Percentiles rank a stretch among this genome's conserved stretches.
These are phyloP conservation scores for Schizothorax lantsangensis DNA, from an alignment of 2,797 vertebrate genomes.

Conservation along the genomic window DNA sequence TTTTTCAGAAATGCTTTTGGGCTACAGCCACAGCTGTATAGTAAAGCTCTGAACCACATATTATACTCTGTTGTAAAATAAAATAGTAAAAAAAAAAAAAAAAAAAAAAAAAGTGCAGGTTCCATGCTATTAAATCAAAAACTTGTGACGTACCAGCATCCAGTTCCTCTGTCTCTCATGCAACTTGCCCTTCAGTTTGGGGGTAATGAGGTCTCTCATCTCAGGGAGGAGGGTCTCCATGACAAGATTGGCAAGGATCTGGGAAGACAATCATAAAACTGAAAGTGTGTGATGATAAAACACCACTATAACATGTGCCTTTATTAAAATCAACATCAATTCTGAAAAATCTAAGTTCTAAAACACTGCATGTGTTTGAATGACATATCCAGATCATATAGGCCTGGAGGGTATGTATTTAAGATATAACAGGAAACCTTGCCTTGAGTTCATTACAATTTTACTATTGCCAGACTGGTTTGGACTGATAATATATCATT, in stretches of 20 bases:
- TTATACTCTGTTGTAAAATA: background rate
- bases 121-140: background rate
- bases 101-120: background rate
- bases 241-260: conserved; percentile 95
- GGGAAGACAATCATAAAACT: background rate
- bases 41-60: background rate
- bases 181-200: conserved; percentile 89
- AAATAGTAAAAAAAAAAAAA: background rate
- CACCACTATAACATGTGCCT: background rate
- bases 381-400: background rate
- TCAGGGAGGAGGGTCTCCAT: conserved; percentile 91
- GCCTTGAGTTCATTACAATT: conserved; percentile 5
- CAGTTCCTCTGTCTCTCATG: conserved; percentile 88
- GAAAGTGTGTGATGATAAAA: background rate
- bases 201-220: conserved; percentile 84
- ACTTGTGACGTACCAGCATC: conserved; percentile 84
- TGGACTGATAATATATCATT: background rate
- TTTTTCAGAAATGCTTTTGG: background rate
- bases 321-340: background rate
- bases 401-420: background rate
- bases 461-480: conserved; percentile 1
- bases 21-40: background rate
- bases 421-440: conserved; percentile 20
- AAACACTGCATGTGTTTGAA: background rate
- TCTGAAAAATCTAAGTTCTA: background rate